phyloP scores from a whole-genome alignment of 1,140 invertebrate genomes.

The Charaxes varanes region DNA sequence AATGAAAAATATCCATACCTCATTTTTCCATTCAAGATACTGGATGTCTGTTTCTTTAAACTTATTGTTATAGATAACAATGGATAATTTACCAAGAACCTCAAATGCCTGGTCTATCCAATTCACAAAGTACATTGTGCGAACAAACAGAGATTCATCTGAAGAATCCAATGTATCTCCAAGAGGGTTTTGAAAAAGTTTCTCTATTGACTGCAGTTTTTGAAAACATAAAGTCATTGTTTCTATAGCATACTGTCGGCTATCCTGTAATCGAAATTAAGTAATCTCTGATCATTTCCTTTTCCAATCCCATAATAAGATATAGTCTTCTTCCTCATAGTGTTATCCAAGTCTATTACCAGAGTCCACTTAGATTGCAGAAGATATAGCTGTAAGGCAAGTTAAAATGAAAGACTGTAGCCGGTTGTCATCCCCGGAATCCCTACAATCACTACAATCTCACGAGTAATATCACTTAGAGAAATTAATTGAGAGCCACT shows the following conservation, averaged over 20 bases:
- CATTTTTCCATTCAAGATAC: conserved; percentile 36
- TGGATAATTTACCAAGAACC: conserved; percentile 41
- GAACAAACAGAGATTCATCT: conserved; percentile 33
- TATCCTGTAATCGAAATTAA: conserved; percentile 61
- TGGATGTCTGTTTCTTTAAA: conserved; percentile 31
- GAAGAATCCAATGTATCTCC: conserved; percentile 3
- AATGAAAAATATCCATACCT: no score
- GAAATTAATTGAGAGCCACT: no score
- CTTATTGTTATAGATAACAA: conserved; percentile 40
- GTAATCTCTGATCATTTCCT: no score
- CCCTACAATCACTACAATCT: no score
- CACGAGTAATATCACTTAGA: no score
- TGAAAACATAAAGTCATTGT: conserved; percentile 52
- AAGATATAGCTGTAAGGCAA: no score
- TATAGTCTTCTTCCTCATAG: no score
- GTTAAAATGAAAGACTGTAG: no score
- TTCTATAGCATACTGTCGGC: conserved; percentile 44
- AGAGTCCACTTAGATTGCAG: no score
- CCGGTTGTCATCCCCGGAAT: no score
- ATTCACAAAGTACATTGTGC: conserved; percentile 63
- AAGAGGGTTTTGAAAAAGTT: conserved; percentile 9
- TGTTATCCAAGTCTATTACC: no score
- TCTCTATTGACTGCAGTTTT: conserved; percentile 38
- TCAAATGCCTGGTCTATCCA: conserved; percentile 69
- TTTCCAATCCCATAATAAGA: no score